Conservation (phyloP, 2,888 invertebrate species). For the Drosophila kuntzei region DNA sequence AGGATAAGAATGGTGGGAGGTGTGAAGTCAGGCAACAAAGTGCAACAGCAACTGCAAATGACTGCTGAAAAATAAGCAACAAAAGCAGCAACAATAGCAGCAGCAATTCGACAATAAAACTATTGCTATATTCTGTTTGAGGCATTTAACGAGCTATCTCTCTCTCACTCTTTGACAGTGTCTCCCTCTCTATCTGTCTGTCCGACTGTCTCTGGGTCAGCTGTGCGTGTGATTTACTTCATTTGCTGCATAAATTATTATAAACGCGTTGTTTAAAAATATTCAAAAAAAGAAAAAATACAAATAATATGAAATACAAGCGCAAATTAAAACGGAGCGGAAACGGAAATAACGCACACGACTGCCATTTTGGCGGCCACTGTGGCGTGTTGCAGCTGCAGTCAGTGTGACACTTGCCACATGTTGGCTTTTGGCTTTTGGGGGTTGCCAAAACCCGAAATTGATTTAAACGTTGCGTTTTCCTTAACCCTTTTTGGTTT, state of each 20-base stretch:
- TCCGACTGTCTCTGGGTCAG: conserved; percentile 5
- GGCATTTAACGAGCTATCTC: conserved; percentile 68
- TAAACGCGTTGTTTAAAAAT: conserved; percentile 62
- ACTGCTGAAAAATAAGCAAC: conserved; percentile 61
- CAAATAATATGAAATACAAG: conserved; percentile 20
- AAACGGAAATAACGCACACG: conserved; percentile 55
- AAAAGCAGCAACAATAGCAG: conserved; percentile 35
- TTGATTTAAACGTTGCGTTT: conserved; percentile 66
- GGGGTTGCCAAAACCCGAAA: conserved; percentile 45
- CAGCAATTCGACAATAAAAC: conserved; percentile 60
- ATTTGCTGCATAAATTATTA: conserved; percentile 75
- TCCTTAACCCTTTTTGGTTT: conserved; percentile 37
- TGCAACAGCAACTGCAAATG: conserved; percentile 68
- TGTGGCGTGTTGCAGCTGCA: conserved; percentile 54
- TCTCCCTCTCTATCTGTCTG: background rate
- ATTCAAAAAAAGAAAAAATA: conserved; percentile 18
- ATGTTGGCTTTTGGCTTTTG: conserved; percentile 62
- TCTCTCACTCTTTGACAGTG: background rate
- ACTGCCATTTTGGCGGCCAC: conserved; percentile 52
- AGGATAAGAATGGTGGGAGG: conserved; percentile 12
- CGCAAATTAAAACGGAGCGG: conserved; percentile 40
- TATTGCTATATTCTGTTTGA: conserved; percentile 79
- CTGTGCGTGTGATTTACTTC: conserved; percentile 74
- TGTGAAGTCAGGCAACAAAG: conserved; percentile 71
- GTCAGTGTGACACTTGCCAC: conserved; percentile 64